Conservation (phyloP, 2,113 vertebrate species). For the Onychostruthus taczanowskii region DNA sequence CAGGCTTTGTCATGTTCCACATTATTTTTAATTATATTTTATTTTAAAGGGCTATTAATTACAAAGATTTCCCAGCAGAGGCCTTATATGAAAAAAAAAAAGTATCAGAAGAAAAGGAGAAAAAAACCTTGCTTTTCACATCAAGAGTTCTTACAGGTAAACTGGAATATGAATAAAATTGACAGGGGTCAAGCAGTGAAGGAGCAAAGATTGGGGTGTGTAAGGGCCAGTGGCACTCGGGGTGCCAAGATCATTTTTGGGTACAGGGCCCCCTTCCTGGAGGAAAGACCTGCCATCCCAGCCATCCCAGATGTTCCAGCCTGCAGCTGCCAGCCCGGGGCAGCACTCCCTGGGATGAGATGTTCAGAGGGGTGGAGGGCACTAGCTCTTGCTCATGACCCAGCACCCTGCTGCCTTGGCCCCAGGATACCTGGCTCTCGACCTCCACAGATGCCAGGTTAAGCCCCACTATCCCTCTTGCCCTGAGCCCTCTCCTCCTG, state of each 20-base stretch:
- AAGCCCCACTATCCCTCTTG: neutral
- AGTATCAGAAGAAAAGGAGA: neutral
- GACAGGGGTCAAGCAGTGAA: neutral
- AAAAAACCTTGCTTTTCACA: neutral
- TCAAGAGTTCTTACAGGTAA: neutral
- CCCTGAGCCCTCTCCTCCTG: neutral
- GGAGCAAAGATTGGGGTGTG: neutral
- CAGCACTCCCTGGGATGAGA: neutral
- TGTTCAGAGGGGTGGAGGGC: neutral
- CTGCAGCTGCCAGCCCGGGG: neutral
- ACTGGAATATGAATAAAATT: neutral
- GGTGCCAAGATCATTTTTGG: fast-evolving
- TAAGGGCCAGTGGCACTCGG: neutral
- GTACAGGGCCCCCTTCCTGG: neutral
- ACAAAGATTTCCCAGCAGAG: constrained; percentile 35
- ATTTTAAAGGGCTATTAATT: constrained; percentile 53
- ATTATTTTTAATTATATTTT: constrained; percentile 49
- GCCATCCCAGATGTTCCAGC: neutral
- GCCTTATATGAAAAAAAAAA: neutral
- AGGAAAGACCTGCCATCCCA: neutral
- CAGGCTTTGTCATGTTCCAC: neutral
- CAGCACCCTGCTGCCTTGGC: neutral
- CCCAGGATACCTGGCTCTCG: fast-evolving
- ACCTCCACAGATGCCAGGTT: fast-evolving
- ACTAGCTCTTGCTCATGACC: neutral